phyloP scores from a whole-genome alignment of 1,140 invertebrate species.

The Eubasilissa regina region DNA sequence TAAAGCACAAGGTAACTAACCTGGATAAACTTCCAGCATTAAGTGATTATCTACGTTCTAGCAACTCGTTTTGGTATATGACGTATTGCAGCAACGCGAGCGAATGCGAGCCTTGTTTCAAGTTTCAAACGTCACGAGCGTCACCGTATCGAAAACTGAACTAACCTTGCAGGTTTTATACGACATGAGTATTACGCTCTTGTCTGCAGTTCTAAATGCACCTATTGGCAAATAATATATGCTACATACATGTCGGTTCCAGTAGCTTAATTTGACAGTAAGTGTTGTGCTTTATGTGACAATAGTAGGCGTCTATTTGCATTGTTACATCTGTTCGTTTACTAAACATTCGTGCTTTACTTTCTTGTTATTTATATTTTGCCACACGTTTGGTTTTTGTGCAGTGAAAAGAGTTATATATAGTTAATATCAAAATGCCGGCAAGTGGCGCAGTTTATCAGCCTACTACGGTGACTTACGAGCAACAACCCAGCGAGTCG shows the following conservation, averaged over 20 bases:
- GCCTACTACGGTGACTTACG: conserved; percentile 81
- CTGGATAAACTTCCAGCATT: no score
- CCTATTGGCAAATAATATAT: not conserved
- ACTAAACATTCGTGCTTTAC: conserved; percentile 19
- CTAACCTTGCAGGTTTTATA: conserved; percentile 25
- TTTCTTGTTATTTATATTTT: not conserved
- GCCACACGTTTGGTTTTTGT: conserved; percentile 24
- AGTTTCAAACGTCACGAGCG: conserved; percentile 29
- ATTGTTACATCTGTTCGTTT: conserved; percentile 24
- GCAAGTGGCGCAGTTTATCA: conserved; percentile 79
- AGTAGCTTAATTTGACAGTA: not conserved
- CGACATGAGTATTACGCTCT: conserved; percentile 1
- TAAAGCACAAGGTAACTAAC: no score
- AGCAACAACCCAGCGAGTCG: conserved; percentile 72
- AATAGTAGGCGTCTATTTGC: conserved; percentile 17
- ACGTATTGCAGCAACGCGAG: conserved; percentile 7
- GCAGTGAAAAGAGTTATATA: conserved; percentile 15
- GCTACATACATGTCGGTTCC: not conserved
- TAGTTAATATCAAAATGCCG: conserved; percentile 69
- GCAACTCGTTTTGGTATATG: not conserved
- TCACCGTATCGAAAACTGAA: conserved; percentile 30
- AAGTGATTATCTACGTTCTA: not conserved
- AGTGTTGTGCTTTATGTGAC: conserved; percentile 15
- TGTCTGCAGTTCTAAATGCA: conserved; percentile 5
- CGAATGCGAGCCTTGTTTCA: conserved; percentile 11